Conservation (phyloP, 2,888 invertebrate genomes). For the Octonoba sinensis region DNA sequence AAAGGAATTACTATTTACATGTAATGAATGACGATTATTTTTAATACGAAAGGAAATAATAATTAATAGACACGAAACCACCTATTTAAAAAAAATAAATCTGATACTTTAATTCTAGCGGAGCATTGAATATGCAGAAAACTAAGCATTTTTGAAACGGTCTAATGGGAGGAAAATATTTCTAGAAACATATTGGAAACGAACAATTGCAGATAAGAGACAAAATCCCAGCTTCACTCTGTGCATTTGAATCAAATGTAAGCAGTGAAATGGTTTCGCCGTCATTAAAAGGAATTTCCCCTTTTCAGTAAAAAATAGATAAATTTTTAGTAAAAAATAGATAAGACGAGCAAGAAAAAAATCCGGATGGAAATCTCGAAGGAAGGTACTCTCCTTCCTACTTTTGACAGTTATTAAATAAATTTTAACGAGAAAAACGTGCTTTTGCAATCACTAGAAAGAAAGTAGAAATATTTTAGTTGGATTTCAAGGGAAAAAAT, state of each 20-base stretch:
- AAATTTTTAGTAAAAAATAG: background rate
- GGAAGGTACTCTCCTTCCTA: slow-evolving; percentile 34
- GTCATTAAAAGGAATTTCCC: slow-evolving; percentile 37
- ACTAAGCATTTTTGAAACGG: too few relatives aligned
- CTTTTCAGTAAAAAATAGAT: slow-evolving; percentile 22
- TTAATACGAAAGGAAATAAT: too few relatives aligned
- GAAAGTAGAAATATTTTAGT: slow-evolving; percentile 37
- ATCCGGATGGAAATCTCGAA: slow-evolving; percentile 40
- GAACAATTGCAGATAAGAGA: background rate
- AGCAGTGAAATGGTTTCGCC: slow-evolving; percentile 20
- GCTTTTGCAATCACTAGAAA: slow-evolving; percentile 25
- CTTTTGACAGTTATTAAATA: slow-evolving; percentile 51
- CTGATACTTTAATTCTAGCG: too few relatives aligned
- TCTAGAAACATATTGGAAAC: background rate
- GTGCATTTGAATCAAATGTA: slow-evolving; percentile 35
- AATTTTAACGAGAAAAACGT: slow-evolving; percentile 59
- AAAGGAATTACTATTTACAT: too few relatives aligned
- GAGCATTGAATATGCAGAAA: too few relatives aligned
- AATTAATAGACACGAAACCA: too few relatives aligned
- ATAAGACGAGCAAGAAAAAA: background rate
- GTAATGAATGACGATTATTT: too few relatives aligned
- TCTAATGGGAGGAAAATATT: too few relatives aligned
- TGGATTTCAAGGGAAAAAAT: slow-evolving; percentile 1
- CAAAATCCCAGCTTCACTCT: background rate
- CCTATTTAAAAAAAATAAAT: too few relatives aligned